Conservation (phyloP, 2,797 vertebrate genomes). For the Phyllotis vaccarum region DNA sequence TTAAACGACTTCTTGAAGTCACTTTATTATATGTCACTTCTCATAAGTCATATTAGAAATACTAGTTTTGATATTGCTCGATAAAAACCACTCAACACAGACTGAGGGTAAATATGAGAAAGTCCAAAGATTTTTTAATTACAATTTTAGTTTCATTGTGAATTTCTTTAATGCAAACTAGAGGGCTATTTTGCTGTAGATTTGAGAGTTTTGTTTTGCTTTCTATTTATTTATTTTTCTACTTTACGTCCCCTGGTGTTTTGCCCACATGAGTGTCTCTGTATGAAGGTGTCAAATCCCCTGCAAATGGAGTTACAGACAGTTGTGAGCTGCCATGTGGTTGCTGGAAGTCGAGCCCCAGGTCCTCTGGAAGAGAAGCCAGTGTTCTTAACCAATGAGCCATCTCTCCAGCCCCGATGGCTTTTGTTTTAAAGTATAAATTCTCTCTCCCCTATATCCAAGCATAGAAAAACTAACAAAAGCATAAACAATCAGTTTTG, state of each 20-base stretch:
- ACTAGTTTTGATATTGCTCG: not conserved
- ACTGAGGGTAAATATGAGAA: not conserved
- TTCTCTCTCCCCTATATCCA: not conserved
- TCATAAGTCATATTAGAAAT: constrained; percentile 3
- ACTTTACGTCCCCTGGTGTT: not conserved
- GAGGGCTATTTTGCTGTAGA: not conserved
- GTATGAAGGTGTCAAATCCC: not conserved
- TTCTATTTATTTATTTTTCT: not conserved
- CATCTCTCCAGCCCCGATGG: not conserved
- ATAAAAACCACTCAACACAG: constrained; percentile 37
- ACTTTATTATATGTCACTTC: not conserved
- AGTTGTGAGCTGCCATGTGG: not conserved
- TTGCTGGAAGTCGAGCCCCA: not conserved
- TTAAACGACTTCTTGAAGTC: constrained; percentile 15
- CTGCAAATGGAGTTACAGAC: not conserved
- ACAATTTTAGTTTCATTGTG: constrained; percentile 7
- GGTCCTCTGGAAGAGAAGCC: not conserved
- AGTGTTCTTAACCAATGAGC: not conserved
- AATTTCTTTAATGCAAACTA: constrained; percentile 54
- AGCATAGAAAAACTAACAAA: not conserved
- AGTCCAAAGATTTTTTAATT: constrained; percentile 38
- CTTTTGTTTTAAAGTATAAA: constrained; percentile 33
- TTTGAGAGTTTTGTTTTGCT: not conserved
- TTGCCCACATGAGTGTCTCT: not conserved
- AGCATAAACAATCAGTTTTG: not conserved